Evolutionary conservation across 1,140 invertebrate species (phyloP), one percentile per base, ranked within the genome.

Genomic region (Camponotus floridanus): DNA sequence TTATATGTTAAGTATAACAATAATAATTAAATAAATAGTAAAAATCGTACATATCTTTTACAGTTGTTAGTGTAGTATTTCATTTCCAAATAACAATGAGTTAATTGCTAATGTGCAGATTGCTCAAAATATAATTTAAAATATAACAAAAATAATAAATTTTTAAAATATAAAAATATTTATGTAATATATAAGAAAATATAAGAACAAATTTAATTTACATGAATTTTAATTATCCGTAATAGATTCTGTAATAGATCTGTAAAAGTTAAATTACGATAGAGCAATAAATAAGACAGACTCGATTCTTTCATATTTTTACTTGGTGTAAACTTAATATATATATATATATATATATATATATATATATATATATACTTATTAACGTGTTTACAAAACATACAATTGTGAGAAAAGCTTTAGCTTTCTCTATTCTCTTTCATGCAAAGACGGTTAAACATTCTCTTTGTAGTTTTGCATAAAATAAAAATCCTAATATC

Each of bases 391-490:
- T 83, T 73, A 31, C 9, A 74, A 74, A 83, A 83, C 55, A 83
- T 4, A 83, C 11, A 62, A 18, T 31, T 48, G 11, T 5, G 51
- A 73, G 31, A 33, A 81, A 55, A 51, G 31, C 36, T 83, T 83
- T 70, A 83, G 9, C 57, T 83, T 83, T 83, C 79, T 83, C 79
- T 67, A 45, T 81, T 81, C 26, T 45, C 15, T 15, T 5, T 3
- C 3, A 3, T n/a, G n/a, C 55, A 42, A 62, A 26, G 68, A 74
- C n/a, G 68, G 13, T 71, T 45, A 26, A 9, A 7, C 18, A 73
- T 61, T 4, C 55, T 59, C 3, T 61, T 13, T 26, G 26, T 26
- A 15, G 39, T 83, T 62, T 83, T 11, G 21, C 39, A 45, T 33
- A 62, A 83, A 74, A 74, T 74, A 59, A 48, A 33, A 70, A 42